Conservation (phyloP, 2,797 vertebrate genomes). For the Sarcoramphus papa region DNA sequence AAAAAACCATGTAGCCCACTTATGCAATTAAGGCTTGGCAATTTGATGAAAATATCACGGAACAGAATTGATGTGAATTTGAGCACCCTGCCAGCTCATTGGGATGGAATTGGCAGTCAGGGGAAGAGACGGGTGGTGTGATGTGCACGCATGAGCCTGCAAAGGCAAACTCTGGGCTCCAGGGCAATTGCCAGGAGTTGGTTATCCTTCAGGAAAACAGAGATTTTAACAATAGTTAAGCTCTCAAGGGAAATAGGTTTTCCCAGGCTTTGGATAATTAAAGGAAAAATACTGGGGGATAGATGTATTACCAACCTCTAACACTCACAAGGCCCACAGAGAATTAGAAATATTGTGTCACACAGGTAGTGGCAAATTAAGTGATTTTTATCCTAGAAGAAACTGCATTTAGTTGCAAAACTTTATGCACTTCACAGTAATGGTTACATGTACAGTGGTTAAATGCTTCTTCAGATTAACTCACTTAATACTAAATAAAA, state of each 20-base stretch:
- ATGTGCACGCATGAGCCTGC: slow-evolving; percentile 47
- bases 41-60: slow-evolving; percentile 67
- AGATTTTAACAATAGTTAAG: slow-evolving; percentile 36
- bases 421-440: background rate
- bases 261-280: background rate
- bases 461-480: background rate
- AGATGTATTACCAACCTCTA: background rate
- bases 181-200: slow-evolving; percentile 55
- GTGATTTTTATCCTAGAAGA: background rate
- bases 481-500: background rate
- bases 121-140: slow-evolving; percentile 58
- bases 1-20: slow-evolving; percentile 44
- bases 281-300: background rate
- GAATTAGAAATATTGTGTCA: background rate
- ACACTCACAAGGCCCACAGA: background rate
- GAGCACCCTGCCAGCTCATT: slow-evolving; percentile 60
- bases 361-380: background rate
- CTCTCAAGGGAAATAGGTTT: background rate
- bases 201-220: slow-evolving; percentile 47
- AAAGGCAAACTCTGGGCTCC: slow-evolving; percentile 51
- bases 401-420: background rate
- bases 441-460: background rate
- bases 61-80: slow-evolving; percentile 62
- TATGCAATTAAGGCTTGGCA: slow-evolving; percentile 64
- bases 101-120: slow-evolving; percentile 63